These are phyloP conservation scores for Sipha maydis DNA, from an alignment of 2,888 invertebrate genomes.

Conservation along the genomic window DNA sequence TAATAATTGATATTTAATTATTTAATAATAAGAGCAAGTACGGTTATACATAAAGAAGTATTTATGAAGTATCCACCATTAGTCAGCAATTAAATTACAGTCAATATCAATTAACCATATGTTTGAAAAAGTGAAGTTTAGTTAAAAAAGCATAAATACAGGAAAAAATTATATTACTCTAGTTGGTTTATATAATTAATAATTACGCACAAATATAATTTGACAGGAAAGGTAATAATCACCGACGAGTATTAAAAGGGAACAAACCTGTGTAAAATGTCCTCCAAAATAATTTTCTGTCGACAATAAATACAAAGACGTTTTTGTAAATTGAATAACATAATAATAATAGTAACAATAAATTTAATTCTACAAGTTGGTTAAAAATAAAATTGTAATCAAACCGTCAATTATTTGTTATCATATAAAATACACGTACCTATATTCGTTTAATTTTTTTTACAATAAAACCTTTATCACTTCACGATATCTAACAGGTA, in stretches of 20 bases:
- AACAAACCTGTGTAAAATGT: neutral
- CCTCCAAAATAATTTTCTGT: no score
- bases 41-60: neutral
- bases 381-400: neutral
- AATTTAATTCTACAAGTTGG: neutral
- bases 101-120: conserved; percentile 36
- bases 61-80: neutral
- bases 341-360: neutral
- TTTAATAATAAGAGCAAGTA: neutral
- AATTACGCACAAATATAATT: neutral
- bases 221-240: neutral
- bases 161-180: neutral
- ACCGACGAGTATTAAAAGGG: neutral
- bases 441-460: neutral
- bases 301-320: neutral
- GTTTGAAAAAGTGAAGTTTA: neutral
- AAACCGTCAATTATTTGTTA: neutral
- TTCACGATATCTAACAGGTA: neutral
- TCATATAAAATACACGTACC: neutral
- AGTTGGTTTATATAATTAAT: neutral
- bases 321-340: neutral
- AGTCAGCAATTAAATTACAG: conserved; percentile 18
- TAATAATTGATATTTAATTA: neutral
- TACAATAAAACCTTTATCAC: neutral
- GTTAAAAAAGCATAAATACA: neutral